Conservation (phyloP, 1,140 invertebrate genomes). For the Cardiocondyla obscurior region DNA sequence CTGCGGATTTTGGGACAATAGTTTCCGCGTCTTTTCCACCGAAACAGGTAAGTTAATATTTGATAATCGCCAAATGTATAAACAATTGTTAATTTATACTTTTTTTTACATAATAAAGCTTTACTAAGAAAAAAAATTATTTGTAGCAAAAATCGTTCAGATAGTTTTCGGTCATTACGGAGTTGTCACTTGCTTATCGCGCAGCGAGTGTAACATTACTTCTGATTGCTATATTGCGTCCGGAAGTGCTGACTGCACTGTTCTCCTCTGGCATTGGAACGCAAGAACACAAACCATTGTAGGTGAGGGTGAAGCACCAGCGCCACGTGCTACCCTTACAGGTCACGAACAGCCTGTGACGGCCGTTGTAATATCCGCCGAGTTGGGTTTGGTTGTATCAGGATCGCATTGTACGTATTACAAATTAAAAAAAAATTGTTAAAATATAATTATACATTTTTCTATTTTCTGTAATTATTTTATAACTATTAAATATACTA, state of each 20-base stretch:
- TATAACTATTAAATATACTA: not conserved
- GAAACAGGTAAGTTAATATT: constrained; percentile 90
- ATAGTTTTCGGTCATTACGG: constrained; percentile 99
- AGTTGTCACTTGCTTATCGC: constrained; percentile 97
- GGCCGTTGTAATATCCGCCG: constrained; percentile 97
- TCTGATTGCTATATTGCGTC: constrained; percentile 99
- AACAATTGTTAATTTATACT: not conserved
- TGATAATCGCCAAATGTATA: not conserved
- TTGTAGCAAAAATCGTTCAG: constrained; percentile 97
- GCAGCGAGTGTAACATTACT: constrained; percentile 99
- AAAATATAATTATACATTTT: no score
- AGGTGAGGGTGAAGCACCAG: constrained; percentile 97
- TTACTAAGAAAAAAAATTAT: not conserved
- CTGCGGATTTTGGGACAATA: constrained; percentile 99
- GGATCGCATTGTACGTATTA: constrained; percentile 91
- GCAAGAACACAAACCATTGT: constrained; percentile 97
- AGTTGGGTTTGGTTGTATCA: constrained; percentile 98
- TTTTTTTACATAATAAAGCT: not conserved
- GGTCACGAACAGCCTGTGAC: constrained; percentile 98
- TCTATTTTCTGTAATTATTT: not conserved
- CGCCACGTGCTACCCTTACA: constrained; percentile 97
- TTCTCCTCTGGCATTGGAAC: constrained; percentile 99
- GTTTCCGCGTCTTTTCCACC: constrained; percentile 98
- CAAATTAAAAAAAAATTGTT: not conserved
- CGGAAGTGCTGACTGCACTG: constrained; percentile 98